Evolutionary conservation across 2,797 vertebrate species (phyloP).

Genomic region (Melanotaenia parkinsoni): DNA sequence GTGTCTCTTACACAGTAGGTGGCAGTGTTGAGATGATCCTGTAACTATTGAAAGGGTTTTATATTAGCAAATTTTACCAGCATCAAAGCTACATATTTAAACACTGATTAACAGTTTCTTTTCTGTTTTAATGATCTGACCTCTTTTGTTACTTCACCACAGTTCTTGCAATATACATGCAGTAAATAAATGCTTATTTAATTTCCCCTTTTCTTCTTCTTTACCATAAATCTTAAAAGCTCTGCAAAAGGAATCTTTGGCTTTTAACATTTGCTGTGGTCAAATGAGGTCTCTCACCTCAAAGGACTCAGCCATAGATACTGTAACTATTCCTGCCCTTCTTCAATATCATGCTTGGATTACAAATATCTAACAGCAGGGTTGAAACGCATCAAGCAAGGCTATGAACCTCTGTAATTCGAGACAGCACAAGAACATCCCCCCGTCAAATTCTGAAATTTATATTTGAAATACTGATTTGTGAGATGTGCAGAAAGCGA

Average conservation of each 20-base stretch:
- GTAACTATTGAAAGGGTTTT: background rate
- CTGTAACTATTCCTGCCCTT: slow-evolving; percentile 74
- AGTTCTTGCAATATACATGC: background rate
- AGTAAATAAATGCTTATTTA: background rate
- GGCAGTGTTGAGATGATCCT: slow-evolving; percentile 57
- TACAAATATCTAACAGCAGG: slow-evolving; percentile 71
- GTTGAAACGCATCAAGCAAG: slow-evolving; percentile 53
- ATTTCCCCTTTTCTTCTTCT: background rate
- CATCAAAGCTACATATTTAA: background rate
- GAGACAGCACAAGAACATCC: slow-evolving; percentile 23
- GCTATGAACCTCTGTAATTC: slow-evolving; percentile 40
- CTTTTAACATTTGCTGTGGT: slow-evolving; percentile 60
- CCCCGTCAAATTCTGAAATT: slow-evolving; percentile 1
- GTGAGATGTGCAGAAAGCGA: background rate
- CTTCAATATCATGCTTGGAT: slow-evolving; percentile 73
- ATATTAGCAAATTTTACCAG: slow-evolving; percentile 5
- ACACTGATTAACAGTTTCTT: too few relatives aligned
- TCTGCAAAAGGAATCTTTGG: slow-evolving; percentile 13
- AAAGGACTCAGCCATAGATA: slow-evolving; percentile 59
- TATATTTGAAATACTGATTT: slow-evolving; percentile 11
- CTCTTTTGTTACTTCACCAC: background rate
- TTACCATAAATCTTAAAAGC: slow-evolving; percentile 15
- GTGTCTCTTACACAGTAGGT: slow-evolving; percentile 36
- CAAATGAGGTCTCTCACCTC: slow-evolving; percentile 74
- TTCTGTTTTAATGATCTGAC: background rate